These are phyloP conservation scores for Orussus abietinus DNA, from an alignment of 1,140 invertebrate genomes.

Conservation along the genomic window DNA sequence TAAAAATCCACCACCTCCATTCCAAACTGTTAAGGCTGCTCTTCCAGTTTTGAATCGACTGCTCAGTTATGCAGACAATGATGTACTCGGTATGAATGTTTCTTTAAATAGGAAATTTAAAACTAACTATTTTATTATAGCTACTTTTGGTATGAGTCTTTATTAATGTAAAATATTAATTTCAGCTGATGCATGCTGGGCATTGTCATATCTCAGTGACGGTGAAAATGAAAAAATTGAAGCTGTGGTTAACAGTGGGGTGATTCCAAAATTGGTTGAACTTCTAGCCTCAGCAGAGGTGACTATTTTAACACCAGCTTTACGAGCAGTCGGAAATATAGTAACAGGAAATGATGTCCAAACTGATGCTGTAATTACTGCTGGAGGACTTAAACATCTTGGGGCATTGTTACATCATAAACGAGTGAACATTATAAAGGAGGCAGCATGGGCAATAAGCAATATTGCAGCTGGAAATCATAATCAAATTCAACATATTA, in stretches of 20 bases:
- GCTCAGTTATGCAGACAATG: conserved; percentile 69
- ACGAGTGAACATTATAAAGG: conserved; percentile 68
- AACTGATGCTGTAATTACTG: conserved; percentile 86
- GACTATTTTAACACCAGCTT: conserved; percentile 81
- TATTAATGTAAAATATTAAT: neutral
- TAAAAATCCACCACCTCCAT: conserved; percentile 82
- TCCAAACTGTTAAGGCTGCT: conserved; percentile 72
- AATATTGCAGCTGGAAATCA: conserved; percentile 78
- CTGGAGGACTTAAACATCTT: conserved; percentile 72
- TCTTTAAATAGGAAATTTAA: no score
- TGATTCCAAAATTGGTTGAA: conserved; percentile 73
- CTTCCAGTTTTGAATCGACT: conserved; percentile 78
- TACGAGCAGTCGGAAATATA: conserved; percentile 85
- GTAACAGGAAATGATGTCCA: conserved; percentile 79
- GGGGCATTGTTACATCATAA: conserved; percentile 72
- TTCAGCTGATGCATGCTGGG: conserved; percentile 91
- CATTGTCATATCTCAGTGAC: conserved; percentile 93
- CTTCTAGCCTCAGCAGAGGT: conserved; percentile 70
- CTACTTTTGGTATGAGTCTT: neutral
- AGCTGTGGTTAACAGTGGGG: conserved; percentile 66
- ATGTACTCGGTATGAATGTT: conserved; percentile 73
- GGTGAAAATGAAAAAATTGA: conserved; percentile 92
- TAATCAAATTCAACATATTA: conserved; percentile 71
- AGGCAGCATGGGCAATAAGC: conserved; percentile 80
- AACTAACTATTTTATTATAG: conserved; percentile 5